Evolutionary conservation across 1,140 invertebrate genomes (phyloP).

Genomic region (Lepidurus apus): DNA sequence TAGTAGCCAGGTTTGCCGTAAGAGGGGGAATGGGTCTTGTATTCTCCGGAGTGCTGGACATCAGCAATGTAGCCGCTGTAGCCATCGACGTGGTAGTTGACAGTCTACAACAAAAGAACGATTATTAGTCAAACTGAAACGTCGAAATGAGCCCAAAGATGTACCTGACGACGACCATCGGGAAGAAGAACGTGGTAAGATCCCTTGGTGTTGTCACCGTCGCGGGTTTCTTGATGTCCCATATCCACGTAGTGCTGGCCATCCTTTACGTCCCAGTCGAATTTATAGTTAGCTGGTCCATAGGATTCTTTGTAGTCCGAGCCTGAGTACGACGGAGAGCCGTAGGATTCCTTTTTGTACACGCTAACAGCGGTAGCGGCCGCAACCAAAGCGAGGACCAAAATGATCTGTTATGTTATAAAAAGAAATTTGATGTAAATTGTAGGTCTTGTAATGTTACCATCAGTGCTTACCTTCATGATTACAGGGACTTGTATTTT

Average conservation of each 20-base stretch:
- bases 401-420: background rate
- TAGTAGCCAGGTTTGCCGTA: slow-evolving; percentile 22
- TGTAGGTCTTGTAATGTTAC: too few relatives aligned
- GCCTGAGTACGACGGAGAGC: background rate
- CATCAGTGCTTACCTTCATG: background rate
- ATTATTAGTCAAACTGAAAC: background rate
- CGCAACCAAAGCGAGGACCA: background rate
- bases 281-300: slow-evolving; percentile 36
- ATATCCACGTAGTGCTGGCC: slow-evolving; percentile 36
- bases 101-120: background rate
- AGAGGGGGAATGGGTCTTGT: slow-evolving; percentile 17
- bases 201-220: slow-evolving; percentile 38
- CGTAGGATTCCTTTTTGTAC: background rate
- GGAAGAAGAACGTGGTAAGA: slow-evolving; percentile 39
- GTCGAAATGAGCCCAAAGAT: background rate
- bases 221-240: slow-evolving; percentile 37
- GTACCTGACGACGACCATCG: slow-evolving; percentile 38
- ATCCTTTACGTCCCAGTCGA: slow-evolving; percentile 39
- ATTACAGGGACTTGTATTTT: background rate
- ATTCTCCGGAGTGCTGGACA: slow-evolving; percentile 36
- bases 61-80: slow-evolving; percentile 36
- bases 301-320: slow-evolving; percentile 27
- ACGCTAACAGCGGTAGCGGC: background rate
- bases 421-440: background rate
- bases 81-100: slow-evolving; percentile 34